These are phyloP conservation scores for Oryzias javanicus DNA, from an alignment of 2,113 vertebrate genomes.

Conservation along the genomic window DNA sequence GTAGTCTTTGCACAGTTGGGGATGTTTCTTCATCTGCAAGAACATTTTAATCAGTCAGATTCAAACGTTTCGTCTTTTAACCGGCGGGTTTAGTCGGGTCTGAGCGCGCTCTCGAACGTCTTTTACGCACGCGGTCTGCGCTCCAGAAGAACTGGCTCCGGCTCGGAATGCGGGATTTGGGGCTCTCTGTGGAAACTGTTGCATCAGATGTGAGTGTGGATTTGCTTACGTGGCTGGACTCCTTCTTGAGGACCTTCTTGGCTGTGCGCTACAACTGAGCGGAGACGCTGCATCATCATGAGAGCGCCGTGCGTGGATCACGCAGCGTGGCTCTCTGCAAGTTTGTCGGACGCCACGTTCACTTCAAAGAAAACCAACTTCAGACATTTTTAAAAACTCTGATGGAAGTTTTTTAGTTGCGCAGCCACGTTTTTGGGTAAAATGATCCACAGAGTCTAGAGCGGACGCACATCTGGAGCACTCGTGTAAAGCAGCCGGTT, in stretches of 20 bases:
- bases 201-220: constrained; percentile 55
- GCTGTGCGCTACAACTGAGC: neutral
- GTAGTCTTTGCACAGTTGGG: too few species aligned
- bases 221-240: constrained; percentile 63
- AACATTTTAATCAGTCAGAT: too few species aligned
- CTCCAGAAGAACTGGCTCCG: neutral
- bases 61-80: neutral
- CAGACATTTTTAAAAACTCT: too few species aligned
- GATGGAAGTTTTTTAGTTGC: too few species aligned
- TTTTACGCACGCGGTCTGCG: constrained; percentile 18
- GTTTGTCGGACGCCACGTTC: too few species aligned
- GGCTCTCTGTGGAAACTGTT: constrained; percentile 50
- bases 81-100: neutral
- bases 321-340: neutral
- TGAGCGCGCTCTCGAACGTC: neutral
- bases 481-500: neutral
- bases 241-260: constrained; percentile 17
- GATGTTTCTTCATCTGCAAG: too few species aligned
- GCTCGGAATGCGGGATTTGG: neutral
- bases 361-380: too few species aligned
- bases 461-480: neutral
- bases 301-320: neutral
- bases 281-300: too few species aligned
- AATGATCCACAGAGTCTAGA: too few species aligned
- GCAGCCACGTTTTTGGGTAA: too few species aligned